Percentiles rank a stretch among this genome's conserved stretches.
These are phyloP conservation scores for Cephus pulcher DNA, from an alignment of 2,888 invertebrate species.

Conservation along the genomic window DNA sequence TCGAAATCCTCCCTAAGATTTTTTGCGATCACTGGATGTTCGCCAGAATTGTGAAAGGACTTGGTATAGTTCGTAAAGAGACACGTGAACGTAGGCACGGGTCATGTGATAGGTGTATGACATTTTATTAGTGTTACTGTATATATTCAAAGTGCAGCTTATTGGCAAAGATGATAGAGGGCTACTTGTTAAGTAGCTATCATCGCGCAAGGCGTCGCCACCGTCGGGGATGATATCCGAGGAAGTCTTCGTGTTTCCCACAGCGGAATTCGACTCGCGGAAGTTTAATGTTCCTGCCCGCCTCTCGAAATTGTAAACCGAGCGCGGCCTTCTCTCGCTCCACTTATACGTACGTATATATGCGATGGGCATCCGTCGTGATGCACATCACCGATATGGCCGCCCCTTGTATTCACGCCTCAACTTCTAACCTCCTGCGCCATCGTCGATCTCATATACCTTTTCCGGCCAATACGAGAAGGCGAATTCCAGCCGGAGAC, in stretches of 20 bases:
- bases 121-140: not conserved
- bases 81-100: not conserved
- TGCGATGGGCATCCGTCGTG: not conserved
- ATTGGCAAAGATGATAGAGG: not conserved
- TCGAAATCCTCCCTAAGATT: not conserved
- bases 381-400: not conserved
- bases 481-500: not conserved
- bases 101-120: not conserved
- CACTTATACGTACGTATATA: not conserved
- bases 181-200: not conserved
- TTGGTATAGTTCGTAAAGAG: not conserved
- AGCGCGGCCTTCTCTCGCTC: not conserved
- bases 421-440: not conserved
- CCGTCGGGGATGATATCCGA: not conserved
- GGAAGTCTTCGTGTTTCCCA: conserved; percentile 13
- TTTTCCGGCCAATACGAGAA: not conserved
- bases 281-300: conserved; percentile 35
- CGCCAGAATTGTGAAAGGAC: too few species aligned
- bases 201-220: not conserved
- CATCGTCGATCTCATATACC: not conserved
- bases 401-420: not conserved
- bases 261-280: conserved; percentile 44
- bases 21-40: too few species aligned
- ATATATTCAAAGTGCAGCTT: not conserved
- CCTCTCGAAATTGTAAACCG: conserved; percentile 29